Percentiles rank a stretch among this genome's conserved stretches.
Conservation (phyloP, 1,140 invertebrate species). For the Drosophila quadrilineata region DNA sequence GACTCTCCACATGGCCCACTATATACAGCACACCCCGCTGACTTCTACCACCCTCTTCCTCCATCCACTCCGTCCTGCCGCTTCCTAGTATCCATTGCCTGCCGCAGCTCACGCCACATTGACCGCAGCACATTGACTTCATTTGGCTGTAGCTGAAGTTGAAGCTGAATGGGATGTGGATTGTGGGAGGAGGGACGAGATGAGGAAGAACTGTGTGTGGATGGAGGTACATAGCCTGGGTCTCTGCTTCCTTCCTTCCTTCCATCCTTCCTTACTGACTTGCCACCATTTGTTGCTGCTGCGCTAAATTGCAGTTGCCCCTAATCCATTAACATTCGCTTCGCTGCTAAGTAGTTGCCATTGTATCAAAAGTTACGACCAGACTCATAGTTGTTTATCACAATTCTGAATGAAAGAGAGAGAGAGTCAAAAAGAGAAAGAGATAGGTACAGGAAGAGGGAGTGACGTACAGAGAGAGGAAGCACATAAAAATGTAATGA, state of each 20-base stretch:
- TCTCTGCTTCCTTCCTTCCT: constrained; percentile 15
- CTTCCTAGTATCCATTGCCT: not conserved
- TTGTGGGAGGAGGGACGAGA: too few relatives aligned
- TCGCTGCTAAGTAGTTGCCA: constrained; percentile 29
- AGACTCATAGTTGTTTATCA: constrained; percentile 10
- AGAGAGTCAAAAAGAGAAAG: too few relatives aligned
- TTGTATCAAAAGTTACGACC: constrained; percentile 44
- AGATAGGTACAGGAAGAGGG: too few relatives aligned
- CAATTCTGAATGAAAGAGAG: too few relatives aligned
- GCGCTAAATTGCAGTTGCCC: constrained; percentile 20
- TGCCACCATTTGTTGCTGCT: not conserved
- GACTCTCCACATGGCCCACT: not conserved
- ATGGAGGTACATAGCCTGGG: too few relatives aligned
- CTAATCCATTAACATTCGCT: constrained; percentile 44
- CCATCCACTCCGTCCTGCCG: not conserved
- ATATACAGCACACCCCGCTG: not conserved
- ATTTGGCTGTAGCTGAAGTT: too few relatives aligned
- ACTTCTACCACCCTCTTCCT: not conserved
- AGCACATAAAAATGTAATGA: too few relatives aligned
- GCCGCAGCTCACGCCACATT: constrained; percentile 32
- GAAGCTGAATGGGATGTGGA: too few relatives aligned
- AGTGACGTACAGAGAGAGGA: too few relatives aligned
- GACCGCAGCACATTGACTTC: constrained; percentile 66
- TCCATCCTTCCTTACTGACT: not conserved
- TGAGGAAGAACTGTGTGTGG: too few relatives aligned